Percentiles rank a stretch among this genome's conserved stretches.
phyloP scores from a whole-genome alignment of 1,140 invertebrate genomes.

The Ceratoteleas bidentatus region DNA sequence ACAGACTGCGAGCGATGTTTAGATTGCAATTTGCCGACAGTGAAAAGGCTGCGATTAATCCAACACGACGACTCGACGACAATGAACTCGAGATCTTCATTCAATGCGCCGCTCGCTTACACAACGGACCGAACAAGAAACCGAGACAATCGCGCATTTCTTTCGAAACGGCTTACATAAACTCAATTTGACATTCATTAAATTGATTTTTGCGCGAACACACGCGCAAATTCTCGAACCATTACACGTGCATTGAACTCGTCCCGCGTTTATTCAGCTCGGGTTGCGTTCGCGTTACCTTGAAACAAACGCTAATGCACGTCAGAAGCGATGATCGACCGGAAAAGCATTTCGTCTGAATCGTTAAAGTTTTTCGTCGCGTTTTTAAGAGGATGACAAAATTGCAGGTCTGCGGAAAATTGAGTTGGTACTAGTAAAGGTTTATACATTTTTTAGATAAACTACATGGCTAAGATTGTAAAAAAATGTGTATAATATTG shows the following conservation, averaged over 20 bases:
- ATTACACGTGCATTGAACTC: constrained; percentile 29
- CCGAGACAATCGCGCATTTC: neutral
- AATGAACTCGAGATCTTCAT: neutral
- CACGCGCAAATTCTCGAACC: neutral
- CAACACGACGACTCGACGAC: no score
- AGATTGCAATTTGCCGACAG: no score
- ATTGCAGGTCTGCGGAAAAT: neutral
- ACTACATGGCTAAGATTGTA: neutral
- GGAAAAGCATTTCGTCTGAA: constrained; percentile 16
- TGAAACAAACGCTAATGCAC: constrained; percentile 18
- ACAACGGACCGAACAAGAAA: neutral
- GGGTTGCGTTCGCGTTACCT: constrained; percentile 3
- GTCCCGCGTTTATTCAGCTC: neutral
- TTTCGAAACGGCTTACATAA: neutral
- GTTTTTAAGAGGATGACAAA: neutral
- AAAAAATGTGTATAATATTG: no score
- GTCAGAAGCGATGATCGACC: constrained; percentile 11
- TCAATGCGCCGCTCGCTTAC: neutral
- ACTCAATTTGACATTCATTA: neutral
- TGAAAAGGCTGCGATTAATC: no score
- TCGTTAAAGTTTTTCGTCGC: constrained; percentile 16
- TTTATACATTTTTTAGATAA: neutral
- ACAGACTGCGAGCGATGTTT: no score
- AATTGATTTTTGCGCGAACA: neutral
- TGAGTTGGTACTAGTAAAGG: neutral